phyloP scores from a whole-genome alignment of 37 sponge, comb jelly and placozoan genomes.

The Aplysina aerophoba region DNA sequence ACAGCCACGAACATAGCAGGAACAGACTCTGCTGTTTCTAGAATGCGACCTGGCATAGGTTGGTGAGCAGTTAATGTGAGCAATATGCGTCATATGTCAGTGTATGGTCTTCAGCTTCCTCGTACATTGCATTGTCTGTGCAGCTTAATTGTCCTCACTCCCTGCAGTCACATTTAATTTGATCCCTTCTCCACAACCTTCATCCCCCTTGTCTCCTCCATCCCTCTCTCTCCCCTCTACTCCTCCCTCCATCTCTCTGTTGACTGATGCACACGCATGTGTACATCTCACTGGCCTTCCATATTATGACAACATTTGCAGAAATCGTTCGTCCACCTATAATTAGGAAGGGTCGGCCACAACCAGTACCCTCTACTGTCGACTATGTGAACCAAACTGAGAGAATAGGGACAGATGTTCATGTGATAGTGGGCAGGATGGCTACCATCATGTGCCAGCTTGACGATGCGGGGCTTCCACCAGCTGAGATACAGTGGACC shows the following conservation, averaged over 20 bases:
- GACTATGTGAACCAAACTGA: background rate
- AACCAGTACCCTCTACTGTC: background rate
- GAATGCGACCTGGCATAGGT: background rate
- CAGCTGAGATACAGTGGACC: slow-evolving; percentile 4
- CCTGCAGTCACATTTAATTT: background rate
- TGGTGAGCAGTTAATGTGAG: background rate
- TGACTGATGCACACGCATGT: too few species aligned
- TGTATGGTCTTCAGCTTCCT: background rate
- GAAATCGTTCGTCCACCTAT: background rate
- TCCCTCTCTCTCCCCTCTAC: background rate
- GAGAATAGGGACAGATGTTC: slow-evolving; percentile 5
- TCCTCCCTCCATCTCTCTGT: too few species aligned
- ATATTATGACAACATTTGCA: background rate
- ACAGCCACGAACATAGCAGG: background rate
- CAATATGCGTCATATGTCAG: background rate
- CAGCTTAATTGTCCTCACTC: too few species aligned
- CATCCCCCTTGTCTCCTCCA: background rate
- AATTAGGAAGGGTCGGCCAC: background rate
- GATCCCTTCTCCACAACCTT: background rate
- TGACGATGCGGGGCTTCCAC: background rate
- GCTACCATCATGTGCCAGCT: slow-evolving; percentile 11
- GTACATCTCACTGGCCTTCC: background rate
- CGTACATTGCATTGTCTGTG: background rate
- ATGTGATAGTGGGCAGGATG: background rate
- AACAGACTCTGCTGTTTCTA: background rate